Conservation (phyloP, 1,140 invertebrate genomes). For the Zaprionus ghesquierei region DNA sequence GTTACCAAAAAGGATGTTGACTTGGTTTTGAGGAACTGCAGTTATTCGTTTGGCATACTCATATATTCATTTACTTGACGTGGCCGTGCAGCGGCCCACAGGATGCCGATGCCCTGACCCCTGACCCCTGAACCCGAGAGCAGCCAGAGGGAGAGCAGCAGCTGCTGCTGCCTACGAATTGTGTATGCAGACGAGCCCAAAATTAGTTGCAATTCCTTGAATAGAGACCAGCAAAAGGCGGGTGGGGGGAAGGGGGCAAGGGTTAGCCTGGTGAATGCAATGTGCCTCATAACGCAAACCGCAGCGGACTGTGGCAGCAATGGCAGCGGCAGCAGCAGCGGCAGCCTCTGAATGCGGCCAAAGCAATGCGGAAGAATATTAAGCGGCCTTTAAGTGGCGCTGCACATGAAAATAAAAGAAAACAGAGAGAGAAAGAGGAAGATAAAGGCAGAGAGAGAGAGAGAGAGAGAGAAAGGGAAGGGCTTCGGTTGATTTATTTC, state of each 20-base stretch:
- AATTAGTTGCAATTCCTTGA: conserved; percentile 66
- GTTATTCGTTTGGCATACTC: conserved; percentile 74
- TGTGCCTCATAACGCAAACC: conserved; percentile 38
- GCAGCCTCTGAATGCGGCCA: conserved; percentile 69
- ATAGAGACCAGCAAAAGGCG: neutral
- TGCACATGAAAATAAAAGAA: conserved; percentile 67
- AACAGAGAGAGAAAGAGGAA: conserved; percentile 3
- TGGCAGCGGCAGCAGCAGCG: conserved; percentile 14
- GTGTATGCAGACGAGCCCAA: conserved; percentile 49
- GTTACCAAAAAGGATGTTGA: conserved; percentile 78
- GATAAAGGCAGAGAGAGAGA: neutral
- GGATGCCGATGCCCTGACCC: conserved; percentile 4
- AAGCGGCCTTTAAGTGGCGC: conserved; percentile 72
- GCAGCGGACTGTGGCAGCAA: conserved; percentile 31
- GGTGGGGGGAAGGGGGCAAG: neutral
- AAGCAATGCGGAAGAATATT: conserved; percentile 80
- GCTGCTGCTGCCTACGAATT: conserved; percentile 47
- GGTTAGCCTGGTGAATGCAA: conserved; percentile 14
- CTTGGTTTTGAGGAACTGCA: conserved; percentile 78
- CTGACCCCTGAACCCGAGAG: neutral
- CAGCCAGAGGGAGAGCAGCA: conserved; percentile 1
- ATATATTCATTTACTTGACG: conserved; percentile 77
- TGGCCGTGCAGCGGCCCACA: conserved; percentile 46
- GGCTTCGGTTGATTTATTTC: neutral
- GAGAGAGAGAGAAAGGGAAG: neutral